Evolutionary conservation across 53 echinoderm and acorn worm genomes (phyloP).

Genomic region (Patiria pectinifera): DNA sequence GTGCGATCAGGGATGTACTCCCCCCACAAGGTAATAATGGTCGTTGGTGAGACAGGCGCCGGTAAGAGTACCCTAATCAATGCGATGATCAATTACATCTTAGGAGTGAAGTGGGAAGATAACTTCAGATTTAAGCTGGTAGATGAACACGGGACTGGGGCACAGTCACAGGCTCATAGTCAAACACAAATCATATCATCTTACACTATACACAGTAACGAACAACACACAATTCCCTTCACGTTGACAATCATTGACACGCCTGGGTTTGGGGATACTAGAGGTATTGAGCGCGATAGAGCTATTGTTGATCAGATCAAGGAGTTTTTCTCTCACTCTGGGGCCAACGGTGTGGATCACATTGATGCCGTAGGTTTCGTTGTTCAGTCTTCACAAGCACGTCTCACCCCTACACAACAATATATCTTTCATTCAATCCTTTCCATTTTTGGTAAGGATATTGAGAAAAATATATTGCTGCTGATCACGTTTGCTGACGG

Average conservation of each 20-base stretch:
- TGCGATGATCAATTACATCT: conserved; percentile 69
- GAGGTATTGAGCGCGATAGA: conserved; percentile 75
- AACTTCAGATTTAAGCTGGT: conserved; percentile 69
- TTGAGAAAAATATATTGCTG: neutral
- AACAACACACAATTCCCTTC: conserved; percentile 40
- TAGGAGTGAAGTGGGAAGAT: conserved; percentile 70
- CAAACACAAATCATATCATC: conserved; percentile 71
- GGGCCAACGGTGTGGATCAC: conserved; percentile 56
- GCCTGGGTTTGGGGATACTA: conserved; percentile 16
- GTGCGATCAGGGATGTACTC: neutral
- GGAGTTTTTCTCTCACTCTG: conserved; percentile 49
- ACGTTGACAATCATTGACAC: neutral
- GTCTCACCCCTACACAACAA: conserved; percentile 62
- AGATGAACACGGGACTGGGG: conserved; percentile 46
- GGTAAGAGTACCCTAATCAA: conserved; percentile 43
- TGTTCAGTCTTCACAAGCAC: too few relatives aligned
- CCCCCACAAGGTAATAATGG: conserved; percentile 62
- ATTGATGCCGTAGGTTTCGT: conserved; percentile 49
- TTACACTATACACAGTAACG: conserved; percentile 60
- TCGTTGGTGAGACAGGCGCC: conserved; percentile 81
- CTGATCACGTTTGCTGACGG: neutral
- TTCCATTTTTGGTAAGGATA: conserved; percentile 74
- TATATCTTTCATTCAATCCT: conserved; percentile 69
- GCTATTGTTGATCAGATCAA: conserved; percentile 69
- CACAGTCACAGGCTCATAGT: conserved; percentile 56